A percentile compares a stretch with the other conserved stretches of the same genome.
These are phyloP conservation scores for Drosophila nikananu DNA, from an alignment of 1,140 invertebrate genomes.

Conservation along the genomic window DNA sequence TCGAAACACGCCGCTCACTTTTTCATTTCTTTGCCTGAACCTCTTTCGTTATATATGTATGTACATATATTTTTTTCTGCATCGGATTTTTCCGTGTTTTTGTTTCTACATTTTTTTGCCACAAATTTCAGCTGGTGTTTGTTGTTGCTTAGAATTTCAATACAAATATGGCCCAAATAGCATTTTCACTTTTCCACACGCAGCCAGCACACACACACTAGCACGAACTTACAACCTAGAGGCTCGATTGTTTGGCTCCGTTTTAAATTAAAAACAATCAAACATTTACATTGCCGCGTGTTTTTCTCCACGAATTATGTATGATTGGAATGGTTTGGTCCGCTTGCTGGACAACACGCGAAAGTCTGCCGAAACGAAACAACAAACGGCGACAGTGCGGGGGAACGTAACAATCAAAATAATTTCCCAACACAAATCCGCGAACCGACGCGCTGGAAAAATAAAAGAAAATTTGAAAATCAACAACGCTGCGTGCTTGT, in stretches of 20 bases:
- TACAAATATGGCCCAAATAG: conserved; percentile 69
- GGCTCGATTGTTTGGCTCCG: conserved; percentile 30
- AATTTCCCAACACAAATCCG: conserved; percentile 51
- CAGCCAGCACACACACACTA: conserved; percentile 23
- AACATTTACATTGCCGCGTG: conserved; percentile 58
- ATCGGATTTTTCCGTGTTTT: conserved; percentile 21
- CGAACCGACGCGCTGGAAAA: conserved; percentile 23
- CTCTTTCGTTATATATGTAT: conserved; percentile 29
- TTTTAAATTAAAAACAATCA: conserved; percentile 65
- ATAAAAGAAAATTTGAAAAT: not conserved
- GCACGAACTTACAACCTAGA: not conserved
- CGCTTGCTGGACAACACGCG: conserved; percentile 26
- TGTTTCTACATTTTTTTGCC: conserved; percentile 5
- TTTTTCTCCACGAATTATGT: conserved; percentile 39
- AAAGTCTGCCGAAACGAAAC: conserved; percentile 58
- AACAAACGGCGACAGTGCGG: conserved; percentile 56
- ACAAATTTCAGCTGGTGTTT: conserved; percentile 10
- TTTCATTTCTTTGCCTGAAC: conserved; percentile 55
- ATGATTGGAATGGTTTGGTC: conserved; percentile 51
- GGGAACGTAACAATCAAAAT: conserved; percentile 63
- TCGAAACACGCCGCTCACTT: conserved; percentile 45
- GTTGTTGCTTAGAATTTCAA: conserved; percentile 71
- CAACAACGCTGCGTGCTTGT: not conserved
- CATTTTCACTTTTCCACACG: conserved; percentile 72
- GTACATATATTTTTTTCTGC: conserved; percentile 3